Evolutionary conservation across 2,888 invertebrate species (phyloP), one percentile per base, ranked within the genome.

Genomic region (Tachystola acroxantha): DNA sequence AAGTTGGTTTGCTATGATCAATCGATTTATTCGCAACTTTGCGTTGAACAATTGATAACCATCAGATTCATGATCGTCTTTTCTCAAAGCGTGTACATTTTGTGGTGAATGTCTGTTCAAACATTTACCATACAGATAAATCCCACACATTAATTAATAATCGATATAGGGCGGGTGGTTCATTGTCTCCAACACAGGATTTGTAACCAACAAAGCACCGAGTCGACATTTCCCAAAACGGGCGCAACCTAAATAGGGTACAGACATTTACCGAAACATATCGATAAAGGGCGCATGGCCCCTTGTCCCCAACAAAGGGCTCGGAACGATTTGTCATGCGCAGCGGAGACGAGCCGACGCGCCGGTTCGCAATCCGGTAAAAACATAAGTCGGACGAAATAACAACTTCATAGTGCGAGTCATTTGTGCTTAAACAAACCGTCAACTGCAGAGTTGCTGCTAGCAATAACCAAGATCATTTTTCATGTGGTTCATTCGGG

Each of bases 341-440:
- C 46, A 43, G 10, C 32, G 34, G 45, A 42, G 42, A 24, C 38
- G 45, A 42, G 42, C 19, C 38, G 35, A 36, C 45, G 41, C 42
- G 39, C 43, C 43, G 38, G 41, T 46, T 53, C 50, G 45, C 59
- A 65, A 65, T 65, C 66, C 60, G 55, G 61, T 69, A 71, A 77
- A 76, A 77, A 77, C 76, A 69, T 58, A 73, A 72, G 69, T 64
- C 67, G 51, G 58, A 61, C 64, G 57, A 75, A 75, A 75, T 69
- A 76, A 77, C 70, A 66, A 72, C 59, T 79, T 74, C 72, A 73
- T 81, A 82, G 84, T 77, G 73, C 70, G 73, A 82, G 77, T 82
- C 82, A 81, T 82, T 84, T 85, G 78, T 77, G 80, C 78, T 79
- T 82, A 84, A 82, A 85, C 82, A 85, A 81, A 82, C 80, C 82